A percentile compares a stretch with the other conserved stretches of the same genome.
Evolutionary conservation across 2,888 invertebrate genomes (phyloP).

Genomic region (Ramazzottius varieornatus): DNA sequence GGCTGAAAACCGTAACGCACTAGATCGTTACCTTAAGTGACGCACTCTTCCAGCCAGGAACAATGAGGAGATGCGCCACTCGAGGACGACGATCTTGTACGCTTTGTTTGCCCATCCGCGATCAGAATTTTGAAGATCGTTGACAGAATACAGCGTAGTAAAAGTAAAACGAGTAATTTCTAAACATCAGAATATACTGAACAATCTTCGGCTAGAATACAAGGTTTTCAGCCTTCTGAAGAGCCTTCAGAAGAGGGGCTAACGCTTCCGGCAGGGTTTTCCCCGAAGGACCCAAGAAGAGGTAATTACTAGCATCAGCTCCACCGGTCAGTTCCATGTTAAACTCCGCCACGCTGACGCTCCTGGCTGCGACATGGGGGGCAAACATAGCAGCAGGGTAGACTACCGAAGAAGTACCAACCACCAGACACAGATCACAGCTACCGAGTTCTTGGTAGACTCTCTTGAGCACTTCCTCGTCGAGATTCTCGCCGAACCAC

Average conservation of each 20-base stretch:
- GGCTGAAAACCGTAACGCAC: too few relatives aligned
- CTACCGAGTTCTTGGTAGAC: slow-evolving; percentile 35
- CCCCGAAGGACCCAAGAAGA: slow-evolving; percentile 33
- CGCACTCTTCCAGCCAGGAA: too few relatives aligned
- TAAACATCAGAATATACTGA: too few relatives aligned
- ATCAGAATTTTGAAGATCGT: too few relatives aligned
- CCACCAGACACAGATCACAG: slow-evolving; percentile 50
- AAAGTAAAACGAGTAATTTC: too few relatives aligned
- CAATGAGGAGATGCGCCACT: too few relatives aligned
- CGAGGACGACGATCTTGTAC: too few relatives aligned
- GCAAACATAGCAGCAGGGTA: slow-evolving; percentile 70
- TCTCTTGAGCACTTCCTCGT: slow-evolving; percentile 32
- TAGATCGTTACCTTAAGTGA: too few relatives aligned
- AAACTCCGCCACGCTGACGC: slow-evolving; percentile 47
- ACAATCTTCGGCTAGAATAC: too few relatives aligned
- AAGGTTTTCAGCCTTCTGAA: too few relatives aligned
- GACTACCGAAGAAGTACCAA: slow-evolving; percentile 61
- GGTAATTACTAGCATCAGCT: slow-evolving; percentile 24
- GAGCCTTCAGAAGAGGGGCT: slow-evolving; percentile 11
- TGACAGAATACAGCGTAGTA: too few relatives aligned
- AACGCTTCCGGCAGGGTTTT: slow-evolving; percentile 29
- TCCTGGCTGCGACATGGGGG: slow-evolving; percentile 40
- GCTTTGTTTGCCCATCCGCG: too few relatives aligned
- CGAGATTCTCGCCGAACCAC: slow-evolving; percentile 60
- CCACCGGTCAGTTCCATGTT: slow-evolving; percentile 32